Evolutionary conservation across 2,888 invertebrate species (phyloP).

Genomic region (Pardosa pseudoannulata): DNA sequence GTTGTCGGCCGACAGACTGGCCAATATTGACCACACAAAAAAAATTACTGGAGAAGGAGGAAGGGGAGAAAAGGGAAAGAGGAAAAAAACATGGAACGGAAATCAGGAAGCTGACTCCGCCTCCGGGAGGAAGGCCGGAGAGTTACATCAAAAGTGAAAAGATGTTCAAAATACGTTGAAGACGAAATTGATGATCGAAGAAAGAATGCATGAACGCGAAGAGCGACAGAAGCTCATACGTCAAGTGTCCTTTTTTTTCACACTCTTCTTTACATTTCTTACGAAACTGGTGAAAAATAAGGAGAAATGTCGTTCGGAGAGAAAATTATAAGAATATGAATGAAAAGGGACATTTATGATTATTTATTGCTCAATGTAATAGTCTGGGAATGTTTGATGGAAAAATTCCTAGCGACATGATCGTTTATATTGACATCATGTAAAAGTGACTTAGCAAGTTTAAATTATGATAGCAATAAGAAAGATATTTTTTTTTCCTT

Average conservation of each 20-base stretch:
- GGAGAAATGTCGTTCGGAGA: neutral
- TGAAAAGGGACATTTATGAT: neutral
- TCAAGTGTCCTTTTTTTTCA: neutral
- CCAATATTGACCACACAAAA: slow-evolving; percentile 10
- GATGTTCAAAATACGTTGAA: slow-evolving; percentile 6
- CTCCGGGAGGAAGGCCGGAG: neutral
- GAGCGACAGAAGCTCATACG: neutral
- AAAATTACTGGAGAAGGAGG: neutral
- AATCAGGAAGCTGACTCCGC: neutral
- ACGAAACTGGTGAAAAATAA: neutral
- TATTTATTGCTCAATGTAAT: neutral
- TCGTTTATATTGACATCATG: too few relatives aligned
- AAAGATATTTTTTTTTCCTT: too few relatives aligned
- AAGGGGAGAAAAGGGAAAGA: neutral
- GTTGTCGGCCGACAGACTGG: neutral
- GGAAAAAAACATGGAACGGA: neutral
- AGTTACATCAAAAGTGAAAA: slow-evolving; percentile 14
- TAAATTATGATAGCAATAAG: too few relatives aligned
- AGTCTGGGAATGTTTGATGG: too few relatives aligned
- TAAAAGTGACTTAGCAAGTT: too few relatives aligned
- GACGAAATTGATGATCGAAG: neutral
- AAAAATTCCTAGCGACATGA: too few relatives aligned
- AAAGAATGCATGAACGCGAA: neutral
- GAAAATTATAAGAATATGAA: slow-evolving; percentile 9
- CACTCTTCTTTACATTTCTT: neutral